Evolutionary conservation across 2,888 invertebrate species (phyloP), one percentile per base, ranked within the genome.

Genomic region (Syrphus vitripennis): DNA sequence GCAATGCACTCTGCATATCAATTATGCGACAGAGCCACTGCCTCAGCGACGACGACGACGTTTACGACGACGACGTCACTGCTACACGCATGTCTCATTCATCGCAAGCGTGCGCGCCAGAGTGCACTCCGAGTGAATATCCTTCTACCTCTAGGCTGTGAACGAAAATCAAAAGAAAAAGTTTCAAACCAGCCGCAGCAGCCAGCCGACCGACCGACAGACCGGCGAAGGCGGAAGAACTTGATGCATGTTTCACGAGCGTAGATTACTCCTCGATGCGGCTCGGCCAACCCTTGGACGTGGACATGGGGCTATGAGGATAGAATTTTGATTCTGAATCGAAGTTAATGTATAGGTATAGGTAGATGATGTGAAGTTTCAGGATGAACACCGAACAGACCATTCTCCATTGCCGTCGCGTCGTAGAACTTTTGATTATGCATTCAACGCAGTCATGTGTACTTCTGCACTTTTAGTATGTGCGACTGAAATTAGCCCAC

Each of bases 391-490:
- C 61, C 45, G 7, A 34, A 67, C 57, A 67, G 57, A 31, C 24
- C 26, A 48, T 40, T 42, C 10, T n/a, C 16, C 48, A 19, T 53
- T 53, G 26, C 14, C 24, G 53, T 24, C n/a, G n/a, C n/a, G n/a
- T n/a, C 16, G 48, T 19, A 50, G 53, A 76, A 69, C 74, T 70
- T 61, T 69, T 77, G 84, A 90, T 90, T 92, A 92, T 88, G 89
- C 91, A 92, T 92, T 91, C 92, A 90, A 88, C 76, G 88, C 92
- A 91, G 91, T 90, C 89, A 90, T 91, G 91, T 91, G 91, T 91
- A 91, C 91, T 92, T 92, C 91, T 92, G 92, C 92, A 92, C 92
- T 92, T 90, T 91, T 89, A 90, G 90, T 90, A 89, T 89, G 90
- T 88, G 88, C 87, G 88, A 87, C 84, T 84, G 84, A 83, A 88